Base-by-base conservation (phyloP, 2,888 invertebrate genomes). In the Erynnis tages region DNA sequence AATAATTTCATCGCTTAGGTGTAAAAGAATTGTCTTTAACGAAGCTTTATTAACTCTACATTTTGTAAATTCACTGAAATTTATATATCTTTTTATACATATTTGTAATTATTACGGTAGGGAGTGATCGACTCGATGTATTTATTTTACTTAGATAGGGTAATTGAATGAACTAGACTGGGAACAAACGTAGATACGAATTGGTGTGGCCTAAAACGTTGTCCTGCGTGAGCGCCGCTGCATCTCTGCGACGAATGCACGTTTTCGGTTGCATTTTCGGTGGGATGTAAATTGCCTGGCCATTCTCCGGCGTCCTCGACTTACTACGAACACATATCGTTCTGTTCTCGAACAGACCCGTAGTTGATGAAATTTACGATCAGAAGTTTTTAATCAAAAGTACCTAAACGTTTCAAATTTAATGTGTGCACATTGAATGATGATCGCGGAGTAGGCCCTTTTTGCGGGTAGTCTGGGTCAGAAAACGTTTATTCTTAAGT, bases 1-100 rank as follows among this genome's bases (percentile, higher is more conserved):
- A 83, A 89, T 87, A 81, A 88, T 86, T 87, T 88, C 88, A 82
- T 85, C 89, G 80, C 75, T 65, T 83, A 85, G 73, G 67, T 82
- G 76, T 86, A 81, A 84, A 82, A 75, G 74, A 74, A 81, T 81
- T 78, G 83, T 85, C 84, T 86, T 84, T 84, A 85, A 85, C 75
- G 80, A 86, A 89, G 88, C 88, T 89, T 89, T 89, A 89, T 87
- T 89, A 89, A 89, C 86, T 87, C 86, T 87, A 86, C 78, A 84
- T 81, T 49, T 82, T 88, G 84, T 87, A 87, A 85, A 89, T 85
- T 83, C 84, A 87, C 81, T 85, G 79, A 87, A 85, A 82, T 83
- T 86, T 84, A 86, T 82, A 80, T 83, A 82, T 80, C 84, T 89
- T 87, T 89, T 87, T 88, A 88, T 87, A 89, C 86, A 74, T 84